phyloP scores from a whole-genome alignment of 2,888 invertebrate species.

The Abrostola triplasia region DNA sequence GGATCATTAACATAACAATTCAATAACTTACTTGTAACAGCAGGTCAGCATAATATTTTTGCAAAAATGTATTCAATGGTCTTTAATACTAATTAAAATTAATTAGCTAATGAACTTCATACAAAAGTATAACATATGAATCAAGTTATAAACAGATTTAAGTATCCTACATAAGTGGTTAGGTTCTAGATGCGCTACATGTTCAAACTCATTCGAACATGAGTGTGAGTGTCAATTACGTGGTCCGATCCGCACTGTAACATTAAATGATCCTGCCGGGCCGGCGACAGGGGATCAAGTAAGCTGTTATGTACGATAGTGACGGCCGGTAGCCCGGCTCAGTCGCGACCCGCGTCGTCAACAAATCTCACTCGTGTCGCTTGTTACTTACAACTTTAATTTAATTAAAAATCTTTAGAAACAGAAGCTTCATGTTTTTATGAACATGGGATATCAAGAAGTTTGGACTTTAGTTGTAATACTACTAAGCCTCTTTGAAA shows the following conservation, averaged over 20 bases:
- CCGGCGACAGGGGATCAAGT: slow-evolving; percentile 16
- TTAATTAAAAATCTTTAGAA: neutral
- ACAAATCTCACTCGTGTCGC: slow-evolving; percentile 5
- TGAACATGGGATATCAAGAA: slow-evolving; percentile 12
- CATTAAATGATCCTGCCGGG: slow-evolving; percentile 13
- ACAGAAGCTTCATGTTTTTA: neutral
- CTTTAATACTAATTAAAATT: too few relatives aligned
- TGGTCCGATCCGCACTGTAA: neutral
- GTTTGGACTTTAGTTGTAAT: slow-evolving; percentile 9
- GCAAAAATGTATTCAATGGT: too few relatives aligned
- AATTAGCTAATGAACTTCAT: too few relatives aligned
- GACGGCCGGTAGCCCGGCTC: neutral
- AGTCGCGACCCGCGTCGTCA: slow-evolving; percentile 13
- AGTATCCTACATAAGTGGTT: too few relatives aligned
- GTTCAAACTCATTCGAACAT: too few relatives aligned
- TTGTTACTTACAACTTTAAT: neutral
- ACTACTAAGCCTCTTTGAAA: slow-evolving; percentile 12
- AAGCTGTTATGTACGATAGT: slow-evolving; percentile 13
- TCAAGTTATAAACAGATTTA: too few relatives aligned
- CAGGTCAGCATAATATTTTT: too few relatives aligned
- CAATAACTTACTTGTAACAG: too few relatives aligned
- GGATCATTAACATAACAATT: too few relatives aligned
- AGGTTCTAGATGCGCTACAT: too few relatives aligned
- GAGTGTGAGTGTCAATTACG: neutral
- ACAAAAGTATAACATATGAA: too few relatives aligned